phyloP scores from a whole-genome alignment of 2,797 vertebrate genomes.

The Chanos chanos region DNA sequence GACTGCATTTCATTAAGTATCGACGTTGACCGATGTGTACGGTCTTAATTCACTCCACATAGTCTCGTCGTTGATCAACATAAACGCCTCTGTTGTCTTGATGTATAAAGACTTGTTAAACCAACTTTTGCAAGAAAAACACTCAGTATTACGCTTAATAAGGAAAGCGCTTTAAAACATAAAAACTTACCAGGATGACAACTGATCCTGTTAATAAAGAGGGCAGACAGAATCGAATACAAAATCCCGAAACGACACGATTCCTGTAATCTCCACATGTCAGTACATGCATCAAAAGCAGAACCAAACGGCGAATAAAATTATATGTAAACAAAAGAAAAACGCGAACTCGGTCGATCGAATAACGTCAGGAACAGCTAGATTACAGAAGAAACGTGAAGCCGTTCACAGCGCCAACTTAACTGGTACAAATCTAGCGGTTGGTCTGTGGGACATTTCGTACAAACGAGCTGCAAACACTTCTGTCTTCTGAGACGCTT shows the following conservation, averaged over 20 bases:
- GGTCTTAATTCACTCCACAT: neutral
- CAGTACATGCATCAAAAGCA: slow-evolving; percentile 88
- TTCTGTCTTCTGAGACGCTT: slow-evolving; percentile 30
- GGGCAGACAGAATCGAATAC: slow-evolving; percentile 86
- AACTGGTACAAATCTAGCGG: slow-evolving; percentile 14
- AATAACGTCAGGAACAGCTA: slow-evolving; percentile 50
- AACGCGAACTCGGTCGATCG: slow-evolving; percentile 44
- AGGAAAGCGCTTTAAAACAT: neutral
- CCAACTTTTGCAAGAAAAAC: slow-evolving; percentile 16
- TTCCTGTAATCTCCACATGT: slow-evolving; percentile 96
- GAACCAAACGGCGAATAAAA: slow-evolving; percentile 69
- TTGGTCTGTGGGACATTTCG: slow-evolving; percentile 41
- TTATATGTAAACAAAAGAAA: slow-evolving; percentile 49
- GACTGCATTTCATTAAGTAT: neutral
- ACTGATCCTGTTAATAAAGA: slow-evolving; percentile 83
- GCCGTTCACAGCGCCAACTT: slow-evolving; percentile 4
- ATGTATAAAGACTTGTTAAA: neutral
- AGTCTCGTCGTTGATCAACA: neutral
- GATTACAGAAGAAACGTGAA: slow-evolving; percentile 18
- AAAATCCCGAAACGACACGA: slow-evolving; percentile 91
- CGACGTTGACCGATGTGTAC: neutral
- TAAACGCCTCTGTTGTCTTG: slow-evolving; percentile 1
- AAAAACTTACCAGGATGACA: slow-evolving; percentile 89
- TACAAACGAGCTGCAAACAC: slow-evolving; percentile 27
- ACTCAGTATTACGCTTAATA: neutral